Evolutionary conservation across 2,888 invertebrate species (phyloP).

Genomic region (Thereva nobilitata): DNA sequence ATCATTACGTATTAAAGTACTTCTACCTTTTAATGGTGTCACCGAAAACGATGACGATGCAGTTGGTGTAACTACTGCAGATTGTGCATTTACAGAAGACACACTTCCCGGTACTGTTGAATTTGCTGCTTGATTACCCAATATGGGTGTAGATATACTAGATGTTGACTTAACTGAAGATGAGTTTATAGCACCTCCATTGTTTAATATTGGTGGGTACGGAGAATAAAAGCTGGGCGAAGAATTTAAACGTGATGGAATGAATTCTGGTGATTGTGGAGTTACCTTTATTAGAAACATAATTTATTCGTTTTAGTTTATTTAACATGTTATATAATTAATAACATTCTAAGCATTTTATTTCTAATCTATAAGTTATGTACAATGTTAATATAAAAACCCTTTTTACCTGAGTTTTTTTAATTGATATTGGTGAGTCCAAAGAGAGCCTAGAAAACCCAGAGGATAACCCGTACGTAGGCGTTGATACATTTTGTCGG

Average conservation of each 20-base stretch:
- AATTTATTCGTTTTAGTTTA: neutral
- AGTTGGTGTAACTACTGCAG: conserved; percentile 48
- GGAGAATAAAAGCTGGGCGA: conserved; percentile 57
- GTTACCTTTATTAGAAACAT: conserved; percentile 57
- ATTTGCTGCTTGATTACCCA: conserved; percentile 52
- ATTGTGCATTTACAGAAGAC: conserved; percentile 43
- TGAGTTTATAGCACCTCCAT: conserved; percentile 47
- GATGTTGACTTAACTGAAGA: conserved; percentile 43
- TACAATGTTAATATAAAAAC: conserved; percentile 15
- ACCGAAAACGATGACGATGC: conserved; percentile 43
- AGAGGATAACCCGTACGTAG: conserved; percentile 55
- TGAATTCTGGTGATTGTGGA: conserved; percentile 62
- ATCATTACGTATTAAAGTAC: conserved; percentile 48
- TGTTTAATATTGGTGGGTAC: conserved; percentile 55
- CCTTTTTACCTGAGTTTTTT: conserved; percentile 57
- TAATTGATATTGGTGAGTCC: conserved; percentile 56
- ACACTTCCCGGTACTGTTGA: conserved; percentile 7
- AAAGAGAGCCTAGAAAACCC: conserved; percentile 55
- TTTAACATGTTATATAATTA: too few species aligned
- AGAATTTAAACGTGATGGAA: conserved; percentile 59
- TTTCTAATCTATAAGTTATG: neutral
- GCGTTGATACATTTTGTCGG: conserved; percentile 56
- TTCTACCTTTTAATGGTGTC: conserved; percentile 45
- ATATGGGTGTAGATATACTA: conserved; percentile 44
- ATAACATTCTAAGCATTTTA: too few species aligned